Conservation (phyloP, 2,888 invertebrate species). For the Ectobius pallidus region DNA sequence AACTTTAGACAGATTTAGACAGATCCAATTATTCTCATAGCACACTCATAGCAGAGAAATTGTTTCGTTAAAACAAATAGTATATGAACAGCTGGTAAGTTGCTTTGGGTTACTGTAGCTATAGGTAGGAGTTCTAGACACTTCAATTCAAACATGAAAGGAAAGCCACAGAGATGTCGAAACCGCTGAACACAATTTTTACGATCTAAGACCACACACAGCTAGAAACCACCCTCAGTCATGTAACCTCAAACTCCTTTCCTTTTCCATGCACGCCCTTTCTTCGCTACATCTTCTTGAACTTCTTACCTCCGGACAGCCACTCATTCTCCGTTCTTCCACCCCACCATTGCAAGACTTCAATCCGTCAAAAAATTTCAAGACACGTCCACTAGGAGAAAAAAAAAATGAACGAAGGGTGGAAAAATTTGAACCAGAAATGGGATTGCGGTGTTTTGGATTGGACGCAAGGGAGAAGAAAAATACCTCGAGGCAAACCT, state of each 20-base stretch:
- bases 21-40: no score
- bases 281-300: not conserved
- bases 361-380: constrained; percentile 30
- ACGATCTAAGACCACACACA: constrained; percentile 18
- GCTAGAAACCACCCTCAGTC: not conserved
- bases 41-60: no score
- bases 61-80: no score
- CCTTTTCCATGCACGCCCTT: not conserved
- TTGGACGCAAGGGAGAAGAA: not conserved
- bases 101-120: no score
- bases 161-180: constrained; percentile 2
- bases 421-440: constrained; percentile 20
- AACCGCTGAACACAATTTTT: constrained; percentile 23
- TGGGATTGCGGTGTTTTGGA: constrained; percentile 28
- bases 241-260: not conserved
- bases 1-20: no score
- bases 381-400: constrained; percentile 1
- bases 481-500: not conserved
- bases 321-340: constrained; percentile 8
- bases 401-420: not conserved
- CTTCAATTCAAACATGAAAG: no score
- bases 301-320: not conserved
- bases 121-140: no score
- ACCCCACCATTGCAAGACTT: not conserved
- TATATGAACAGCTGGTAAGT: no score